phyloP scores from a whole-genome alignment of 2,888 invertebrate species.

The Thereva nobilitata region DNA sequence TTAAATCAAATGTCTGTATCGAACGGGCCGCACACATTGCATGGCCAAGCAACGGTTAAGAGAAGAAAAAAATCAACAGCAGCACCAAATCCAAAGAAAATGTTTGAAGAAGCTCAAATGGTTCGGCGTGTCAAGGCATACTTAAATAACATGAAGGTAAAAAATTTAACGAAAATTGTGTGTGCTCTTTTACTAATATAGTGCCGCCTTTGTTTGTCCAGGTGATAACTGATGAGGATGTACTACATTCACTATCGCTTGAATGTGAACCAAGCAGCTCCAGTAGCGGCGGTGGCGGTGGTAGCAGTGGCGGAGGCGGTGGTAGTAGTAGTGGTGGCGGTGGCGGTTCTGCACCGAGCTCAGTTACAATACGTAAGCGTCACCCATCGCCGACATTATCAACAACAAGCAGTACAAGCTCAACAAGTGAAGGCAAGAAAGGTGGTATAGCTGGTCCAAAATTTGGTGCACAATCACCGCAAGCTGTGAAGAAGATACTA shows the following conservation, averaged over 20 bases:
- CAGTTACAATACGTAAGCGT: conserved; percentile 67
- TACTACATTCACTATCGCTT: conserved; percentile 83
- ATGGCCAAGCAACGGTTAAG: conserved; percentile 83
- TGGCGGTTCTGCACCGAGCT: conserved; percentile 61
- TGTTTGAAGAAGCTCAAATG: conserved; percentile 99
- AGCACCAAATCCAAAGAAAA: conserved; percentile 94
- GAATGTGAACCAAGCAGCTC: conserved; percentile 76
- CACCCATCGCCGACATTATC: conserved; percentile 93
- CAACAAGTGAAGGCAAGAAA: conserved; percentile 76
- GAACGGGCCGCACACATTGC: conserved; percentile 55
- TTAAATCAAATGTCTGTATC: conserved; percentile 84
- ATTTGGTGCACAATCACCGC: conserved; percentile 87
- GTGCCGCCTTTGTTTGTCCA: too few relatives aligned
- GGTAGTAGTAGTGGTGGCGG: conserved; percentile 62
- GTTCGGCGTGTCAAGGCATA: conserved; percentile 95
- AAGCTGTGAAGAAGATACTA: conserved; percentile 93
- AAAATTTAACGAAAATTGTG: too few relatives aligned
- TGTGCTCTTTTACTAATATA: too few relatives aligned
- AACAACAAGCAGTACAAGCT: conserved; percentile 89
- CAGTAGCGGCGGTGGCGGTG: conserved; percentile 49
- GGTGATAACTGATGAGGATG: conserved; percentile 83
- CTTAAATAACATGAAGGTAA: conserved; percentile 79
- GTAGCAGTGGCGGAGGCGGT: conserved; percentile 51
- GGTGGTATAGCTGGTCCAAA: conserved; percentile 63
- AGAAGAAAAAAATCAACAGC: conserved; percentile 86